phyloP scores from a whole-genome alignment of 2,888 invertebrate species.

The Leptogaster cylindrica region DNA sequence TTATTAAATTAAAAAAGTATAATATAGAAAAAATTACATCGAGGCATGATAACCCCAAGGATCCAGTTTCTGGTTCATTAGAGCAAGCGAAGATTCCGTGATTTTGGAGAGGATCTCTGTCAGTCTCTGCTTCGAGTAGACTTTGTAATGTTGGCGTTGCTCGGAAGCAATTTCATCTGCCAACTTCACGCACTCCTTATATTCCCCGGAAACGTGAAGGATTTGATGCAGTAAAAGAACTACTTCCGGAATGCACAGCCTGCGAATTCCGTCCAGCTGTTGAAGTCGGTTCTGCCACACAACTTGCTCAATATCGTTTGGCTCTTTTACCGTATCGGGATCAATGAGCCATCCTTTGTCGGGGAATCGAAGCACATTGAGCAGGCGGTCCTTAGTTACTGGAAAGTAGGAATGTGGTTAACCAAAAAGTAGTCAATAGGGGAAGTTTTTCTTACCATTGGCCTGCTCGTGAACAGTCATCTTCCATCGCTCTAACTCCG shows the following conservation, averaged over 20 bases:
- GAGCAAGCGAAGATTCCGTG: slow-evolving; percentile 76
- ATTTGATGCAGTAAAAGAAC: slow-evolving; percentile 79
- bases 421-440: not conserved
- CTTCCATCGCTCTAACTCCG: slow-evolving; percentile 80
- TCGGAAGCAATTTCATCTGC: slow-evolving; percentile 82
- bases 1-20: not conserved
- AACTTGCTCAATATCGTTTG: slow-evolving; percentile 61
- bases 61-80: slow-evolving; percentile 80
- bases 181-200: slow-evolving; percentile 78
- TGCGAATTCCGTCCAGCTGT: slow-evolving; percentile 77
- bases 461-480: slow-evolving; percentile 74
- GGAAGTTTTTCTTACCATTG: slow-evolving; percentile 63
- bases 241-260: slow-evolving; percentile 84
- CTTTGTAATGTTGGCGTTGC: slow-evolving; percentile 79
- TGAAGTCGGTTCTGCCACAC: slow-evolving; percentile 65
- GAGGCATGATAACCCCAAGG: slow-evolving; percentile 76
- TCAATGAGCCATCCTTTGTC: slow-evolving; percentile 91
- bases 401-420: slow-evolving; percentile 49
- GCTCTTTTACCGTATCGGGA: slow-evolving; percentile 65
- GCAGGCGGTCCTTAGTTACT: slow-evolving; percentile 79
- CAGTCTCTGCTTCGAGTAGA: slow-evolving; percentile 78
- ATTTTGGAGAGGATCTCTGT: slow-evolving; percentile 78
- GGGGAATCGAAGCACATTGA: slow-evolving; percentile 87
- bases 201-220: slow-evolving; percentile 75
- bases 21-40: slow-evolving; percentile 49